These are phyloP conservation scores for Ametastegia equiseti DNA, from an alignment of 2,888 invertebrate species.

Conservation along the genomic window DNA sequence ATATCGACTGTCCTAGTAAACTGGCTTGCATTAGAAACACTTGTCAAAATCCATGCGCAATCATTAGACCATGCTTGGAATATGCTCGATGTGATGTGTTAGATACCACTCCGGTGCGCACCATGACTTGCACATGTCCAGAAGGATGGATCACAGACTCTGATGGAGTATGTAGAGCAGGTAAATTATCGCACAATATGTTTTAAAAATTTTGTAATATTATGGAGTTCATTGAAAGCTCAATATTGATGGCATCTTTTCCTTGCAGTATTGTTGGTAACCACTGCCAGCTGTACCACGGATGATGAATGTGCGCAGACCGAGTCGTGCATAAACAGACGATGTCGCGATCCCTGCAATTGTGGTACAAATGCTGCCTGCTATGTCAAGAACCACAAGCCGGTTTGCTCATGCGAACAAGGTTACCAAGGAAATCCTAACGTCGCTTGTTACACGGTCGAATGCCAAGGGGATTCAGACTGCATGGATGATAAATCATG, in stretches of 20 bases:
- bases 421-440: slow-evolving; percentile 94
- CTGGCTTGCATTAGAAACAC: slow-evolving; percentile 88
- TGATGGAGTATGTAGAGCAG: slow-evolving; percentile 87
- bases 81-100: slow-evolving; percentile 89
- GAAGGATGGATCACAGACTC: slow-evolving; percentile 90
- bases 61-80: slow-evolving; percentile 86
- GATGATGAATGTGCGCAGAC: slow-evolving; percentile 88
- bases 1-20: slow-evolving; percentile 88
- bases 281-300: slow-evolving; percentile 84
- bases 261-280: slow-evolving; percentile 80
- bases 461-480: slow-evolving; percentile 90
- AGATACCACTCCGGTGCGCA: slow-evolving; percentile 90
- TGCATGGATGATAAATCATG: slow-evolving; percentile 91
- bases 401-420: slow-evolving; percentile 90
- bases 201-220: not conserved
- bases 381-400: slow-evolving; percentile 88
- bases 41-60: slow-evolving; percentile 88
- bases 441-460: slow-evolving; percentile 87
- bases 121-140: slow-evolving; percentile 93
- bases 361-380: slow-evolving; percentile 92
- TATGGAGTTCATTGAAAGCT: not conserved
- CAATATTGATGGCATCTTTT: slow-evolving; percentile 71
- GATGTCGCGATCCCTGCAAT: slow-evolving; percentile 92
- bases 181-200: slow-evolving; percentile 64
- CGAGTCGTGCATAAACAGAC: slow-evolving; percentile 91